Base-by-base conservation (phyloP, 1,140 invertebrate genomes). In the Cyphomyrmex costatus region DNA sequence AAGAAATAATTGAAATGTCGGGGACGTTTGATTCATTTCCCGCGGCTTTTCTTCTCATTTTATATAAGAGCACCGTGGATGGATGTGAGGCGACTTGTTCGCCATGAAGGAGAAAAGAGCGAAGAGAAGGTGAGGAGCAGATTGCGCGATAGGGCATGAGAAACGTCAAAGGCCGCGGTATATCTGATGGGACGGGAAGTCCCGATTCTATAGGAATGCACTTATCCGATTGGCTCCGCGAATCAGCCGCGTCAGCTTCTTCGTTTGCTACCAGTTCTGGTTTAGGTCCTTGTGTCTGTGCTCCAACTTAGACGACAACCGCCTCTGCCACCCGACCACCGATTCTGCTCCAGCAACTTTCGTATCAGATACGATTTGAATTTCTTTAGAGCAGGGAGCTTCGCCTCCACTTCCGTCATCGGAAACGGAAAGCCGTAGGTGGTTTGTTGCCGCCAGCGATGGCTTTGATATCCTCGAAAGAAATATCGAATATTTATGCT, bases 151-250 rank as follows among this genome's bases (percentile, higher is more conserved):
- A 94, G 91, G 90, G 90, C 94, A 94, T 95, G 94, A 95, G 93
- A 94, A 93, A 94, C 92, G 94, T 95, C 94, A 95, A 94, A 94
- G 92, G 89, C 65, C 90, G 89, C 88, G 82, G 88, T 84, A 89
- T 95, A 95, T 95, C 94, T 94, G 94, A 95, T 95, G 94, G 94
- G 94, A 93, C 92, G 88, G 86, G 90, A 93, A 89, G 88, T 87
- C 73, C 85, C 76, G 89, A 89, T 86, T 93, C 90, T 93, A 93
- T 92, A 93, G 92, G 93, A 94, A 94, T 93, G 93, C 92, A 94
- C 92, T 95, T 95, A 95, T 94, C 94, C 93, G 94, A 95, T 95
- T 95, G 94, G 94, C 94, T 92, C 84, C 79, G 92, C 93, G 92
- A 94, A 94, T 95, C 91, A 86, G 92, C 90, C 90, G 92, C 92